A percentile compares a stretch with the other conserved stretches of the same genome.
phyloP scores from a whole-genome alignment of 2,797 vertebrate species.

The Chlorospingus semifuscus region DNA sequence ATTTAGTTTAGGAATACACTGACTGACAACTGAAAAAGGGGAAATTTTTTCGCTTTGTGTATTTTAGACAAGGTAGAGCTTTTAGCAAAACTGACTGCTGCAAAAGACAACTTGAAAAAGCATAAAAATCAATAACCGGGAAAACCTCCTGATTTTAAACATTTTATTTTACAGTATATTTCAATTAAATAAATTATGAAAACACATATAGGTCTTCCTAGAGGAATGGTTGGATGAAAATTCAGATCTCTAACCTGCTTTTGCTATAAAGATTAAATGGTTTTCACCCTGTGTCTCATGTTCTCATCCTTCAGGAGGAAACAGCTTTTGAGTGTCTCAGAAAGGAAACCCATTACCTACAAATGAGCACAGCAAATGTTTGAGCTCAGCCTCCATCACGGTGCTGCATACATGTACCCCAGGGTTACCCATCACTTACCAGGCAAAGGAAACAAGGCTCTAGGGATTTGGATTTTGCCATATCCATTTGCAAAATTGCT shows the following conservation, averaged over 20 bases:
- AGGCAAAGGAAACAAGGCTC: slow-evolving; percentile 1
- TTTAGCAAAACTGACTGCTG: not conserved
- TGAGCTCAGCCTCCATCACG: not conserved
- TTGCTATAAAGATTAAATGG: not conserved
- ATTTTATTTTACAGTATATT: not conserved
- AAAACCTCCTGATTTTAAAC: not conserved
- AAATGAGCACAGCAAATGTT: not conserved
- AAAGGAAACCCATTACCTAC: not conserved
- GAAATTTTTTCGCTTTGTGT: not conserved
- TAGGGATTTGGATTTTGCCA: not conserved
- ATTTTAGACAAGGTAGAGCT: not conserved
- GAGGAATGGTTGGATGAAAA: not conserved
- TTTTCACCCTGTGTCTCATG: not conserved
- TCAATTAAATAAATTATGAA: not conserved
- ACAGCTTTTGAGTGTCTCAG: not conserved
- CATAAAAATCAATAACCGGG: not conserved
- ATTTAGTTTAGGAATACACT: not conserved
- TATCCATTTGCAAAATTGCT: not conserved
- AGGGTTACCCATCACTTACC: not conserved
- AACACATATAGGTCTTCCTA: not conserved
- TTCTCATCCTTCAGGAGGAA: not conserved
- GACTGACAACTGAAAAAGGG: not conserved
- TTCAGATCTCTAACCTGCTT: not conserved
- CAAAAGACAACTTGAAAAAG: not conserved
- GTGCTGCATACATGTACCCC: not conserved